A percentile compares a stretch with the other conserved stretches of the same genome.
Evolutionary conservation across 2,888 invertebrate genomes (phyloP).

Genomic region (Trichopoda pennipes): DNA sequence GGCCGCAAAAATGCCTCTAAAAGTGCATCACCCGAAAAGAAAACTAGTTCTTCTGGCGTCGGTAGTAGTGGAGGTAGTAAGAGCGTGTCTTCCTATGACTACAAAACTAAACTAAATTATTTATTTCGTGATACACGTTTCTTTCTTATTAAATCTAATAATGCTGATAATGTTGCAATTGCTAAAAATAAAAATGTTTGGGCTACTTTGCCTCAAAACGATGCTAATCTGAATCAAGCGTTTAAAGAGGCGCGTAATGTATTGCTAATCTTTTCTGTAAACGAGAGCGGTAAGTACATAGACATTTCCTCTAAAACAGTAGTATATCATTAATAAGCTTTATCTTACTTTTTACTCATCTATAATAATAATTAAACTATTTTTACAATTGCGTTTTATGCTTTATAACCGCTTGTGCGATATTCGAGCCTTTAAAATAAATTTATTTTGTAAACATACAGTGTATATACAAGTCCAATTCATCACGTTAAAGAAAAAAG

Average conservation of each 20-base stretch:
- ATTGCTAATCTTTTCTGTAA: conserved; percentile 96
- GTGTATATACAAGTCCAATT: too few species aligned
- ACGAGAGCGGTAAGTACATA: conserved; percentile 89
- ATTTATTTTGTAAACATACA: too few species aligned
- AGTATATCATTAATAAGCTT: too few species aligned
- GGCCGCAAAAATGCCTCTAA: conserved; percentile 72
- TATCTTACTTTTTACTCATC: too few species aligned
- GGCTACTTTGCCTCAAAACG: conserved; percentile 98
- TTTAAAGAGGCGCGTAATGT: conserved; percentile 96
- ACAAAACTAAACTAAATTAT: conserved; percentile 94
- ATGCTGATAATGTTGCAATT: conserved; percentile 96
- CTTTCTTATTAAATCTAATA: conserved; percentile 98
- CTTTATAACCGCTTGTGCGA: too few species aligned
- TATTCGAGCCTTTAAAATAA: too few species aligned
- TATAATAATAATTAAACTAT: too few species aligned
- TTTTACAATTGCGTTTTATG: too few species aligned
- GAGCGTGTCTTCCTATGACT: conserved; percentile 84
- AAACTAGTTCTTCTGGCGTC: conserved; percentile 70
- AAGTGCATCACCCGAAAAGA: conserved; percentile 70
- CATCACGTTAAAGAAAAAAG: too few species aligned
- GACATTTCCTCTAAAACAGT: too few species aligned
- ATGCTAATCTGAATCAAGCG: conserved; percentile 96
- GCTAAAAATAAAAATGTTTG: conserved; percentile 98
- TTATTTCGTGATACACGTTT: conserved; percentile 96
- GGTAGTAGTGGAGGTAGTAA: conserved; percentile 63